Base-by-base conservation (phyloP, 2,888 invertebrate species). In the Sipunculus nudus region DNA sequence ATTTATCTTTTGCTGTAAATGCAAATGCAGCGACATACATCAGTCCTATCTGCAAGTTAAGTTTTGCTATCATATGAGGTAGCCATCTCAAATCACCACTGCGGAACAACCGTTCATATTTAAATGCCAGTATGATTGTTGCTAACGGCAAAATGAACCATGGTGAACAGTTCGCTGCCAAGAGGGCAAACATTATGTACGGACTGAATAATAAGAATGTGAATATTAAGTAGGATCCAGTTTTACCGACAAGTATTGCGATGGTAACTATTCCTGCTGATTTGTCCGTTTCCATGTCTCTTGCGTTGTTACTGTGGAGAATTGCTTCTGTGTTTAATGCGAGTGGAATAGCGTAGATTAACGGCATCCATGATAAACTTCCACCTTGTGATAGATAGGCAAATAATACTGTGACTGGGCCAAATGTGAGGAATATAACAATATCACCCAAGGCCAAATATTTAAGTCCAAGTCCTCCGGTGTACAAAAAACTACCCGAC, bases 301-400 rank as follows among this genome's bases (percentile, higher is more conserved):
- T 88, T 0, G 95, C 94, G 81, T 97, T 96, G 81, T 96, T 97
- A 77, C 94, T 92, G 81, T 96, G 96, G 59, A 97, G 86, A 77
- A 96, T 96, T 50, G 96, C 96, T 83, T 96, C 96, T 1, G 95
- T 95, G 78, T 95, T 96, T 25, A 97, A 85, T 10, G 96, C 96
- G 64, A 97, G 85, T 5, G 96, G 96, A 75, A 96, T 90, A 26
- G 96, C 95, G 85, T 96, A 96, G 75, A 94, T 91, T 73, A 96
- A 91, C 1, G 94, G 92, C 46, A 91, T 90, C 90, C 92, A 91
- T 78, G 94, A 92, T n/a, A 94, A 88, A 65, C 73, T 58, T 3
- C 96, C 96, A 0, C 94, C 93, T 85, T 96, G 96, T 28, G 93
- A 90, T 87, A 96, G 89, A 79, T 92, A 96, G 2, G 96, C 92